Evolutionary conservation across 1,140 invertebrate species (phyloP), one percentile per base, ranked within the genome.

Genomic region (Bombus consobrinus): DNA sequence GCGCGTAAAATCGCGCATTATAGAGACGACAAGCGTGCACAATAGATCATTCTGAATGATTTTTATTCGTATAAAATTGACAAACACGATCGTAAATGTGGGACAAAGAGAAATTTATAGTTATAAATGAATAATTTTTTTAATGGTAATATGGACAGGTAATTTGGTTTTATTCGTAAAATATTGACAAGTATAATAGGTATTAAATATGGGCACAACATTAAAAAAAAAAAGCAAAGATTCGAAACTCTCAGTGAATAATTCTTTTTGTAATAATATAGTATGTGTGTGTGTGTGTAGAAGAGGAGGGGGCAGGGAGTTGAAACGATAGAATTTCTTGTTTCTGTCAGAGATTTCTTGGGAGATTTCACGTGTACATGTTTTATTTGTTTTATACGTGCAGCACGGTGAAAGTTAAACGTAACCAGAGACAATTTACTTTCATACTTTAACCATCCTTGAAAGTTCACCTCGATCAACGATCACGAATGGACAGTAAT

Each of bases 391-490:
- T 47, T 68, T 47, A 37, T 28, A 28, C 32, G 41, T 34, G 18
- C 47, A 53, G 13, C 73, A 37, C 41, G 43, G 78, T 80, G 78
- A 80, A 80, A 80, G 78, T 80, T 41, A 47, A 28, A 32, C 32
- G 62, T 79, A 39, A 80, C 39, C 64, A 41, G 64, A 39, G 64
- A 53, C 64, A 39, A 80, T 80, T 80, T 69, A 80, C 78, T 80
- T 80, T 80, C 78, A 53, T 69, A 2, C 64, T 68, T 47, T 18
- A 53, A 47, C 39, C 43, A n/a, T 80, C 43, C 43, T 80, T 69
- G 41, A 80, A 80, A 83, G 75, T 78, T 64, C 75, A 62, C 41
- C 22, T 22, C 28, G 37, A 32, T 64, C 32, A 73, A 57, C 64
- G 47, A 86, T 72, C 81, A 71, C 22, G 15, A 41, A 47, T 68